Conservation (phyloP, 2,113 vertebrate species). For the Mixornis gularis region DNA sequence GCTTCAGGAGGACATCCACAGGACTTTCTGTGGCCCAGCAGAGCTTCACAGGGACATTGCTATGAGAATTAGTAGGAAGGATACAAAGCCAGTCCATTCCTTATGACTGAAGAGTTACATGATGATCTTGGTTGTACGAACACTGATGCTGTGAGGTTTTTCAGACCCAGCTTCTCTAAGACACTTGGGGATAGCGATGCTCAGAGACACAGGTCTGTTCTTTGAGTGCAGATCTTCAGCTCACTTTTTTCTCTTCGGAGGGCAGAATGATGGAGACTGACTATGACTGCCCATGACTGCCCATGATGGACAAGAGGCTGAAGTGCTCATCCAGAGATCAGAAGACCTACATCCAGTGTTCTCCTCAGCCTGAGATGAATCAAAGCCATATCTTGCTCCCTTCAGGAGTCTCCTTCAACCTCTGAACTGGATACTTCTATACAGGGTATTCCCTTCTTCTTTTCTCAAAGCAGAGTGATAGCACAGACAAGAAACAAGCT, state of each 20-base stretch:
- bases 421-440: neutral
- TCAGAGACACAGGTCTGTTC: neutral
- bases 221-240: neutral
- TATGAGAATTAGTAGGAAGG: neutral
- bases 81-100: neutral
- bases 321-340: neutral
- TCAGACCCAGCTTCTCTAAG: neutral
- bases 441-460: neutral
- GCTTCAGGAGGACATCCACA: neutral
- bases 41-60: neutral
- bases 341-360: neutral
- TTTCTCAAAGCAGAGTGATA: neutral
- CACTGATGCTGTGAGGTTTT: neutral
- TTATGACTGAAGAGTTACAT: neutral
- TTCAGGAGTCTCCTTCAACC: neutral
- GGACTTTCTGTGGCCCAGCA: neutral
- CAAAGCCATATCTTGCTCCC: neutral
- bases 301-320: neutral
- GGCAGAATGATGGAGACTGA: neutral
- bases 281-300: neutral
- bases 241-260: neutral
- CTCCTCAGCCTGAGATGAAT: neutral
- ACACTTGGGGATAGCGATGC: neutral
- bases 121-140: neutral
- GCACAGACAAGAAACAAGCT: neutral